A percentile compares a stretch with the other conserved stretches of the same genome.
Evolutionary conservation across 2,113 vertebrate genomes (phyloP).

Genomic region (Coreoperca whiteheadi): DNA sequence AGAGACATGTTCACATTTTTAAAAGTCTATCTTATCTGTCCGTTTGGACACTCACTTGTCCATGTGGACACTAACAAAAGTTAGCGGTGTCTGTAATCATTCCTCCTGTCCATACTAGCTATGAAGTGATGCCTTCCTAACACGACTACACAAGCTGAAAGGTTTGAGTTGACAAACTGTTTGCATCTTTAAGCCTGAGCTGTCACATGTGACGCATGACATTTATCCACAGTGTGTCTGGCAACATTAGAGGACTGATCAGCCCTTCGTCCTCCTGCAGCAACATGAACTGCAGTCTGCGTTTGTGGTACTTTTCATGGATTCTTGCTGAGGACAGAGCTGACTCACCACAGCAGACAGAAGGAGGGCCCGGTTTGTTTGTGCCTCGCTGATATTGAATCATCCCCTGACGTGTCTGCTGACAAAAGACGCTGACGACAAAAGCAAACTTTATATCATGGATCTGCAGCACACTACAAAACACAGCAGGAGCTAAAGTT

Average conservation of each 20-base stretch:
- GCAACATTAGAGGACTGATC: constrained; percentile 24
- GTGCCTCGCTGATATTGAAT: constrained; percentile 50
- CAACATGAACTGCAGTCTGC: constrained; percentile 51
- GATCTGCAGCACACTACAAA: neutral
- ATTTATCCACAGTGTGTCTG: constrained; percentile 12
- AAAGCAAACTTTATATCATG: constrained; percentile 25
- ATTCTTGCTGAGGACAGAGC: constrained; percentile 53
- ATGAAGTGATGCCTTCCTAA: neutral
- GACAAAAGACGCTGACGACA: constrained; percentile 21
- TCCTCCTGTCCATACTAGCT: neutral
- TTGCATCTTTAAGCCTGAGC: neutral
- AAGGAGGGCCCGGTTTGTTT: constrained; percentile 43
- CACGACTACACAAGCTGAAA: neutral
- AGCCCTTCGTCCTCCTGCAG: constrained; percentile 47
- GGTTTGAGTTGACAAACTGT: constrained; percentile 2
- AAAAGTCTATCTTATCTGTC: neutral
- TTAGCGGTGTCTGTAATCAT: neutral
- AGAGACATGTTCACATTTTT: neutral
- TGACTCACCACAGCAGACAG: constrained; percentile 77
- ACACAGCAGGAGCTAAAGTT: neutral
- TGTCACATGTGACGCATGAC: constrained; percentile 1
- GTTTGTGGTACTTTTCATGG: constrained; percentile 46
- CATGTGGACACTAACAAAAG: neutral
- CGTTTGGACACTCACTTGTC: neutral
- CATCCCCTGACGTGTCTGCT: constrained; percentile 36